Base-by-base conservation (phyloP, 2,797 vertebrate genomes). In the Megalops cyprinoides region DNA sequence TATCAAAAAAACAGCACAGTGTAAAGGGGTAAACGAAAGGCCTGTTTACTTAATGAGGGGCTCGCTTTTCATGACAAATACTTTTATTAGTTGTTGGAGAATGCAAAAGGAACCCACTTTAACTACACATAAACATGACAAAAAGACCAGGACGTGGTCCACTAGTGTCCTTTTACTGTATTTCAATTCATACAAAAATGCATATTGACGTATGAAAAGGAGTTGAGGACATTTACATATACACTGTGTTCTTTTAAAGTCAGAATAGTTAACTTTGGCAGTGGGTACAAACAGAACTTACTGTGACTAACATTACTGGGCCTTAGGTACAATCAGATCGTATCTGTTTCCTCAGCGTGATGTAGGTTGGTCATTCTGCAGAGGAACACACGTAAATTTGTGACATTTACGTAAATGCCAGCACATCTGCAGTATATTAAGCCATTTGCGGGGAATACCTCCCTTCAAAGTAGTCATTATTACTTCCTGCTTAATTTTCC, bases 401-500 rank as follows among this genome's bases (percentile, higher is more conserved):
- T 91, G 89, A 86, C 89, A 93, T 92, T 94, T 93, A 88, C 71
- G 84, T 89, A 91, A 92, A 92, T 91, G 90, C 89, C 91, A 92
- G 83, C 82, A 81, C 87, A 58, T 58, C 55, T 58, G 23, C 9
- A 4, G 23, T n/a, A 58, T 58, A 9, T 25, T 58, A 58, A 25
- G 55, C 18, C 2, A 15, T 53, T 53, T 12, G 6, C 53, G 18
- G 14, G 34, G 65, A 42, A 42, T 20, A 42, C 39, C 18, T 15
- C 34, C 18, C 65, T 42, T 34, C 65, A 69, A 69, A 39, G 23
- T 60, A 28, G 58, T 60, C 58, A n/a, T 25, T 31, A 28, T 69
- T 39, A 23, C 37, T 65, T 65, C 60, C 60, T 34, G 28, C 37
- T 42, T 69, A 42, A 69, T 69, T 18, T 69, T 39, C 14, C 65